A percentile compares a stretch with the other conserved stretches of the same genome.
Evolutionary conservation across 2,797 vertebrate species (phyloP).

Genomic region (Chaenodraco wilsoni): DNA sequence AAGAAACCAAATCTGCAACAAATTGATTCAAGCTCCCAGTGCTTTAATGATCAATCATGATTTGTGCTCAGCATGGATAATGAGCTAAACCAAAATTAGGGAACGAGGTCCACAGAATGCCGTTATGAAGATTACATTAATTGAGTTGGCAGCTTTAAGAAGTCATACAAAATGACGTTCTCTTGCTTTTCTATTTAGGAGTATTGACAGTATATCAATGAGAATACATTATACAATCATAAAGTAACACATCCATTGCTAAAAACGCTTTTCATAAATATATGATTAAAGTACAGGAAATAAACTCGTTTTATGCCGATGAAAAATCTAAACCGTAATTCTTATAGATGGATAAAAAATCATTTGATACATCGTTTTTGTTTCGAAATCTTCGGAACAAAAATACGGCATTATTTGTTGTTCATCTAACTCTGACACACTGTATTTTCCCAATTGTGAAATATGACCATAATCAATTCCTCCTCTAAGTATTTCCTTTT

Average conservation of each 20-base stretch:
- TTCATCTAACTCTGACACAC: neutral
- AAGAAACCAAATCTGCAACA: neutral
- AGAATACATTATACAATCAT: no score
- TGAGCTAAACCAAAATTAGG: neutral
- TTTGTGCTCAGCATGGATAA: neutral
- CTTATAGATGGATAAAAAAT: neutral
- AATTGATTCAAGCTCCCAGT: neutral
- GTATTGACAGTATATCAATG: neutral
- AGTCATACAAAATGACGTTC: no score
- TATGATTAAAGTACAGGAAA: no score
- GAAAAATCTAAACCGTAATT: neutral
- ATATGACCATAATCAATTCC: slow-evolving; percentile 24
- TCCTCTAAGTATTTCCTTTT: slow-evolving; percentile 19
- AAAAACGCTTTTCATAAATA: no score
- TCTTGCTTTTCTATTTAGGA: neutral
- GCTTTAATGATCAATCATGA: neutral
- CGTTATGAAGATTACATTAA: neutral
- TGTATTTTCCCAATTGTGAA: slow-evolving; percentile 12
- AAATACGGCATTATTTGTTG: neutral
- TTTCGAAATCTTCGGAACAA: neutral
- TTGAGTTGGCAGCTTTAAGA: neutral
- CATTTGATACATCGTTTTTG: neutral
- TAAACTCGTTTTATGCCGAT: neutral
- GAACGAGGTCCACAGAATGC: neutral
- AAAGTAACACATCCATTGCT: no score